phyloP scores from a whole-genome alignment of 1,140 invertebrate species.

The Atta cephalotes region DNA sequence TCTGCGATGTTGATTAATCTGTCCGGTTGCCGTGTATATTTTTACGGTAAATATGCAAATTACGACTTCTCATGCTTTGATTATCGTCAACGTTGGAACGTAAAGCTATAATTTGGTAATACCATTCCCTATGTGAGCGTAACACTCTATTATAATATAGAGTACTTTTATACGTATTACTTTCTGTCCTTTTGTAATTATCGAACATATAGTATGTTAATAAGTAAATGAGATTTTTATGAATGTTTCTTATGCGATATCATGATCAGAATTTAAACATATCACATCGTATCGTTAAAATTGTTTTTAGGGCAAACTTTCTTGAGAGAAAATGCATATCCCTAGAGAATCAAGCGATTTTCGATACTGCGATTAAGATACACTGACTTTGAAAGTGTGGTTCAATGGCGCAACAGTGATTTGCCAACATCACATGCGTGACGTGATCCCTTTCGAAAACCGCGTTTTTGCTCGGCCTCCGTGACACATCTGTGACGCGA shows the following conservation, averaged over 20 bases:
- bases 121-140: neutral
- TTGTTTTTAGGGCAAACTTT: neutral
- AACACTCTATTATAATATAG: conserved; percentile 5
- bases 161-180: neutral
- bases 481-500: conserved; percentile 61
- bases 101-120: conserved; percentile 38
- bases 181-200: neutral
- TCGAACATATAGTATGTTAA: neutral
- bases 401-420: conserved; percentile 51
- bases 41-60: conserved; percentile 40
- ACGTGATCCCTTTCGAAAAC: conserved; percentile 39
- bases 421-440: conserved; percentile 45
- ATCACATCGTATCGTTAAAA: neutral
- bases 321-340: neutral
- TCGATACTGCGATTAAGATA: conserved; percentile 24
- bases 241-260: neutral
- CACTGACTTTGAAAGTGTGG: conserved; percentile 9
- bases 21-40: conserved; percentile 6
- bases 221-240: conserved; percentile 10
- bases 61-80: conserved; percentile 19
- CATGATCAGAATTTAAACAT: too few relatives aligned
- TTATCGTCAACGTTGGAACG: conserved; percentile 27
- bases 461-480: conserved; percentile 49
- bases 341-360: neutral
- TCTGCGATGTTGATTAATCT: conserved; percentile 37